phyloP scores from a whole-genome alignment of 1,140 invertebrate genomes.

The Acyrthosiphon pisum region DNA sequence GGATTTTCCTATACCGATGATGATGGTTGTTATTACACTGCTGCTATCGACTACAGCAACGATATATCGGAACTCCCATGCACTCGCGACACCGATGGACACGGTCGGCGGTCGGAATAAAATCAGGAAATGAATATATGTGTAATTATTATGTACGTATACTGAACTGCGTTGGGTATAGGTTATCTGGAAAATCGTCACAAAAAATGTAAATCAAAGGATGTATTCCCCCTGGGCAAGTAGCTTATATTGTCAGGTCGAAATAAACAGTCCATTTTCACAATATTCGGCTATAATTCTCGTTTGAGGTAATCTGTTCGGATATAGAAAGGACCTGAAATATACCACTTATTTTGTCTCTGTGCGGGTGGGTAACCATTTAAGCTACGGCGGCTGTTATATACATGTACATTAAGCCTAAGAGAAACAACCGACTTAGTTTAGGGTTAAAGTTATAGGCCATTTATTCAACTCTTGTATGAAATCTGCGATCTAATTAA shows the following conservation, averaged over 20 bases:
- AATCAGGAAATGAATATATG: background rate
- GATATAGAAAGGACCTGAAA: background rate
- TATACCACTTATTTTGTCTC: background rate
- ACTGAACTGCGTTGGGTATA: background rate
- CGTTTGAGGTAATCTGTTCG: background rate
- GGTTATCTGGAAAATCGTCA: background rate
- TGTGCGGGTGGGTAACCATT: background rate
- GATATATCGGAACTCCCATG: background rate
- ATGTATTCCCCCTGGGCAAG: background rate
- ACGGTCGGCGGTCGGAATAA: too few species aligned
- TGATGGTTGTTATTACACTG: background rate
- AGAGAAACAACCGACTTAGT: constrained; percentile 4
- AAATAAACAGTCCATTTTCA: background rate
- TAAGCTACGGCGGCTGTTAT: background rate
- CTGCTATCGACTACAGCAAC: background rate
- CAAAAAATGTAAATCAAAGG: background rate
- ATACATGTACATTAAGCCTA: background rate
- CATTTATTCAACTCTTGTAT: background rate
- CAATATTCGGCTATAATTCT: background rate
- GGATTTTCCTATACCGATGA: background rate
- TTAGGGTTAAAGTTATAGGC: background rate
- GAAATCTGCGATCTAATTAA: background rate
- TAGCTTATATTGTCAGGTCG: background rate
- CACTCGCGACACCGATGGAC: background rate
- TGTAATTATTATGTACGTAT: background rate